Percentiles rank a stretch among this genome's conserved stretches.
phyloP scores from a whole-genome alignment of 1,140 invertebrate genomes.

The Oryzaephilus surinamensis region DNA sequence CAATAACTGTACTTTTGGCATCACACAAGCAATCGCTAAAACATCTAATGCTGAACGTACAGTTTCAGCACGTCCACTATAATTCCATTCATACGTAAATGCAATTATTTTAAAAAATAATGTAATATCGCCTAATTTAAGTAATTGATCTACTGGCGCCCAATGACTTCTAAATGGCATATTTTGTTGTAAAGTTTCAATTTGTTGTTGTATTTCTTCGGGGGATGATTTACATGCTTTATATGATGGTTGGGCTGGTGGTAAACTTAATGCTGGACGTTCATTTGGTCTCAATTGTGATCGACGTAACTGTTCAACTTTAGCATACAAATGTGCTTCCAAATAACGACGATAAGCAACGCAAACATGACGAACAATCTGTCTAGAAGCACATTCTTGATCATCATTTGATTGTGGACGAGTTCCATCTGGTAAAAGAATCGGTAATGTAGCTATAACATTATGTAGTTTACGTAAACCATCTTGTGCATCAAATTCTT shows the following conservation, averaged over 20 bases:
- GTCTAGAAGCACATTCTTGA: constrained; percentile 84
- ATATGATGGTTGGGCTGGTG: constrained; percentile 45
- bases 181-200: constrained; percentile 68
- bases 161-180: constrained; percentile 68
- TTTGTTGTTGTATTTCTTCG: constrained; percentile 74
- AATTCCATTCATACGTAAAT: constrained; percentile 86
- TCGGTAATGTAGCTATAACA: constrained; percentile 74
- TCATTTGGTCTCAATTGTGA: constrained; percentile 29
- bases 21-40: constrained; percentile 78
- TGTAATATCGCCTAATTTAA: constrained; percentile 73
- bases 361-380: constrained; percentile 87
- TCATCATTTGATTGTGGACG: constrained; percentile 64
- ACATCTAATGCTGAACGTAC: constrained; percentile 83
- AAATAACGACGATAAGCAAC: constrained; percentile 84
- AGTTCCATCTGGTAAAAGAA: constrained; percentile 59
- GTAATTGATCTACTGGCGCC: constrained; percentile 77
- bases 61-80: constrained; percentile 77
- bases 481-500: constrained; percentile 84
- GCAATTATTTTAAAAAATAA: constrained; percentile 79
- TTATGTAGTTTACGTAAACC: constrained; percentile 88
- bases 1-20: constrained; percentile 74
- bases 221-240: constrained; percentile 60
- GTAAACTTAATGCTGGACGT: constrained; percentile 34
- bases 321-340: constrained; percentile 79
- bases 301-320: constrained; percentile 65